These are phyloP conservation scores for Papilio helenus DNA, from an alignment of 1,140 invertebrate genomes.

Conservation along the genomic window DNA sequence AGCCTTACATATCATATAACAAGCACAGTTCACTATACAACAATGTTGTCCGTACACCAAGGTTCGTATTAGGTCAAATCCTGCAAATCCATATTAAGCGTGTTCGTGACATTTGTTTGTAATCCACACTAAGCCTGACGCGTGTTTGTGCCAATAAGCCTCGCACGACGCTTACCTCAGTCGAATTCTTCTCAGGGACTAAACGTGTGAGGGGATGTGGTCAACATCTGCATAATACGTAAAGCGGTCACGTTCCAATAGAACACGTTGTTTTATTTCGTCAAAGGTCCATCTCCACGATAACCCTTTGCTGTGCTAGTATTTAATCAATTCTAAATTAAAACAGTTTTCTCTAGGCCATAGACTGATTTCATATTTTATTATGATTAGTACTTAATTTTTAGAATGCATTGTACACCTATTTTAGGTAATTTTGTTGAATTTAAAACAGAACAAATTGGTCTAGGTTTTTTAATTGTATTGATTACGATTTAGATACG, in stretches of 20 bases:
- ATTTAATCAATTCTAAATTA: too few species aligned
- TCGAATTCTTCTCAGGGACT: slow-evolving; percentile 67
- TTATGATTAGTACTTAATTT: too few species aligned
- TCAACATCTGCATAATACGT: slow-evolving; percentile 75
- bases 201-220: slow-evolving; percentile 44
- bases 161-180: slow-evolving; percentile 58
- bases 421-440: too few species aligned
- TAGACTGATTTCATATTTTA: too few species aligned
- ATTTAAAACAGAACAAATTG: too few species aligned
- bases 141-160: slow-evolving; percentile 63
- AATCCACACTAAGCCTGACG: slow-evolving; percentile 65
- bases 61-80: slow-evolving; percentile 49
- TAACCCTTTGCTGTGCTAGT: not conserved
- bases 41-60: slow-evolving; percentile 38
- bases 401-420: too few species aligned
- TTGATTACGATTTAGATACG: too few species aligned
- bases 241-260: slow-evolving; percentile 72
- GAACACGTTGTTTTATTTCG: slow-evolving; percentile 59
- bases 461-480: too few species aligned
- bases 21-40: slow-evolving; percentile 9
- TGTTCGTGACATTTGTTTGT: slow-evolving; percentile 55
- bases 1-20: not conserved
- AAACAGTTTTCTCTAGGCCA: too few species aligned
- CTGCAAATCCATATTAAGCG: slow-evolving; percentile 68
- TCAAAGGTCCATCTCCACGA: not conserved